Evolutionary conservation across 2,888 invertebrate species (phyloP), one percentile per base, ranked within the genome.

Genomic region (Cosmopolites sordidus): DNA sequence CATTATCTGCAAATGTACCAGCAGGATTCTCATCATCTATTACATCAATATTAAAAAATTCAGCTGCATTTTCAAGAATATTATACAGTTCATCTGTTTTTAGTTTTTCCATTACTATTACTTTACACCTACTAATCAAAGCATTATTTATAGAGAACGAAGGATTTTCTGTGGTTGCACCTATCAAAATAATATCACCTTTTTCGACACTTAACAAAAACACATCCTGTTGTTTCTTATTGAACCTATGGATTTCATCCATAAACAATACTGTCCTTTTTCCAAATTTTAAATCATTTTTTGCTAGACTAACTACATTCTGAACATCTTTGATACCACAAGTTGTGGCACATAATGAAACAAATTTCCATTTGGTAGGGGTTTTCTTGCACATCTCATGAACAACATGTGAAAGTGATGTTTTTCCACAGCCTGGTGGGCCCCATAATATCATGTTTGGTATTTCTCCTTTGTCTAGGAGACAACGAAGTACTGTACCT

Each of bases 101-200:
- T 17, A 90, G 74, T 73, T 89, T 90, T 58, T 88, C 82, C 69
- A 89, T 73, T 1, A 86, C 82, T 55, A 90, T 79, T 1, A 91
- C 88, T 58, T 86, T 78, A 66, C 89, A 90, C 16, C 91, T 78
- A 69, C 89, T 89, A 8, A 91, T 74, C 27, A 92, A 72, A 0
- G 91, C 89, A 60, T 83, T 83, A 72, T 91, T 91, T 43, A 91
- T 78, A 64, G 83, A 84, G 69, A 90, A 91, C 0, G 90, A 90
- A n/a, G 91, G 91, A 72, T 91, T 91, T 71, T 91, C 91, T 33
- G 91, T 92, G 0, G 91, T 92, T 0, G 91, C 91, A 18, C 91
- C 91, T 52, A 92, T 80, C 53, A 91, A 73, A 39, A 79, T 83
- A 30, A 92, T 83, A 17, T 84, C 84, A 0, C 91, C 91, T 70